Conservation (phyloP, 2,113 vertebrate genomes). For the Zingel zingel region DNA sequence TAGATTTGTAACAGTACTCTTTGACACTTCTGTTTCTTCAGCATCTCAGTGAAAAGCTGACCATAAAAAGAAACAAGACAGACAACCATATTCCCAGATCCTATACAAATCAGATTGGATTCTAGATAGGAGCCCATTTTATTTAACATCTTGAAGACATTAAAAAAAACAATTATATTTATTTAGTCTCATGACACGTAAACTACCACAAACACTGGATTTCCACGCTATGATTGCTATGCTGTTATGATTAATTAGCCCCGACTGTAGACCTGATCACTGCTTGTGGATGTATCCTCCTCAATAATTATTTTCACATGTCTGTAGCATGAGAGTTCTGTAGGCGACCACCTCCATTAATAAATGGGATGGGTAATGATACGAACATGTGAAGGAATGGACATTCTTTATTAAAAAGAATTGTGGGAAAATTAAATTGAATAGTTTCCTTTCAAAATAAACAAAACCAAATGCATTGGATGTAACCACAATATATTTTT, state of each 20-base stretch:
- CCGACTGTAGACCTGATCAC: neutral
- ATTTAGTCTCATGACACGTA: neutral
- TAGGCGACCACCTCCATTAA: neutral
- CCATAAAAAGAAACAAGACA: neutral
- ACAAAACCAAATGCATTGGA: neutral
- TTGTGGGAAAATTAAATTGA: neutral
- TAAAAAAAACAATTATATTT: neutral
- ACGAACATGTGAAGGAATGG: neutral
- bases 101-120: neutral
- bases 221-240: neutral
- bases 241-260: slow-evolving; percentile 32
- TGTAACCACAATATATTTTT: neutral
- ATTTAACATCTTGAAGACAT: neutral
- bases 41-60: neutral
- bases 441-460: neutral
- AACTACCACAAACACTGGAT: neutral
- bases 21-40: neutral
- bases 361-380: neutral
- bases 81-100: neutral
- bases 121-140: neutral
- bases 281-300: neutral
- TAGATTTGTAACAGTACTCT: neutral
- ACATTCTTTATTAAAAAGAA: neutral
- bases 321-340: neutral
- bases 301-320: neutral